Conservation (phyloP, 2,888 invertebrate genomes). For the Autographa pulchrina region DNA sequence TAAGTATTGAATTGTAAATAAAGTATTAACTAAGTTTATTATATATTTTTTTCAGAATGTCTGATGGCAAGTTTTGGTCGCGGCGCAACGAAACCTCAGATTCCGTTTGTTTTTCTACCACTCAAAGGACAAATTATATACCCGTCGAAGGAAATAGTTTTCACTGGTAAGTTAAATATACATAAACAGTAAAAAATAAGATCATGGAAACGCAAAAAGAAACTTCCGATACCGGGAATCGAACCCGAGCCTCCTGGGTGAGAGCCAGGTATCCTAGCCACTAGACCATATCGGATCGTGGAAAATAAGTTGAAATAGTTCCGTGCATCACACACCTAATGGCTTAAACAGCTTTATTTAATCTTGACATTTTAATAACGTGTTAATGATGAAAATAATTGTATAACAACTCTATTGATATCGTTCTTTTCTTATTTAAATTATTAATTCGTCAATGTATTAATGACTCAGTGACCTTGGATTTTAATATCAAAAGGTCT, state of each 20-base stretch:
- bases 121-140: conserved; percentile 96
- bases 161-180: conserved; percentile 90
- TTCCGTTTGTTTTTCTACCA: conserved; percentile 96
- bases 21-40: neutral
- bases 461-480: conserved; percentile 14
- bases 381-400: conserved; percentile 10
- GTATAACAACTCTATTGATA: conserved; percentile 16
- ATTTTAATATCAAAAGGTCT: conserved; percentile 5
- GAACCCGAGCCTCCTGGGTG: conserved; percentile 91
- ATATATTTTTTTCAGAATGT: conserved; percentile 88
- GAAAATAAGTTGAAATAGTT: fast-evolving
- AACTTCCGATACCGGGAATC: conserved; percentile 90
- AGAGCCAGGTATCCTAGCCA: conserved; percentile 91
- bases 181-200: neutral
- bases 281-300: conserved; percentile 89
- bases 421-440: conserved; percentile 1
- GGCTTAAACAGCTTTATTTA: neutral
- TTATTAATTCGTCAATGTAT: neutral
- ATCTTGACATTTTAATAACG: neutral
- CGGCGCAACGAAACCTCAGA: conserved; percentile 91
- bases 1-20: too few relatives aligned
- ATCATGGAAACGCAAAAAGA: conserved; percentile 62
- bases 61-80: conserved; percentile 92
- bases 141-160: conserved; percentile 95
- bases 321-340: fast-evolving